Conservation (phyloP, 2,113 vertebrate species). For the Poicephalus meyeri region DNA sequence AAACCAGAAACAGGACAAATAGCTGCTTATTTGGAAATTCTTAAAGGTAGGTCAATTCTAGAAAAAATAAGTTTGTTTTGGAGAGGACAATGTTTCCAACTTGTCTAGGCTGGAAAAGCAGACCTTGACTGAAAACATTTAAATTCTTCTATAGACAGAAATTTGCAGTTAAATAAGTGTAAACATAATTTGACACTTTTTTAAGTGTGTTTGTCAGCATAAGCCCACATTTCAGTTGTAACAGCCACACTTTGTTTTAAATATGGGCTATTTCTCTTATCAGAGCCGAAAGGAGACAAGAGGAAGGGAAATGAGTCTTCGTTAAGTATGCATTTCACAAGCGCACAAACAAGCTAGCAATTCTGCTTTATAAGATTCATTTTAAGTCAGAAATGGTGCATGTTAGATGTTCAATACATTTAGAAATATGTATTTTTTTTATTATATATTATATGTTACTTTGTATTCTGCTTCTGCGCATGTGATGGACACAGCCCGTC, state of each 20-base stretch:
- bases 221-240: not conserved
- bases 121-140: not conserved
- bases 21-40: constrained; percentile 16
- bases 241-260: not conserved
- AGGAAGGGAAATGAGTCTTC: not conserved
- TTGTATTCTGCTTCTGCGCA: not conserved
- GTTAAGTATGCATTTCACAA: not conserved
- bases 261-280: not conserved
- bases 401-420: not conserved
- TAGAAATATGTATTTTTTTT: not conserved
- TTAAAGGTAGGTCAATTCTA: constrained; percentile 3
- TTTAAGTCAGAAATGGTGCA: not conserved
- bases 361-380: not conserved
- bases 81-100: not conserved
- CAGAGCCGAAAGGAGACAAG: not conserved
- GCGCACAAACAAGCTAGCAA: not conserved
- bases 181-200: not conserved
- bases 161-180: not conserved
- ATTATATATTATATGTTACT: not conserved
- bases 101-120: constrained; percentile 14
- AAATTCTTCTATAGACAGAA: not conserved
- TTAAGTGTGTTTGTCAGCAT: not conserved
- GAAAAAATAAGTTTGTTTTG: constrained; percentile 20
- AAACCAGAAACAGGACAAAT: constrained; percentile 35
- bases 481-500: not conserved